phyloP scores from a whole-genome alignment of 35 echinoderm and acorn worm species.

The Ophioderma brevispina region DNA sequence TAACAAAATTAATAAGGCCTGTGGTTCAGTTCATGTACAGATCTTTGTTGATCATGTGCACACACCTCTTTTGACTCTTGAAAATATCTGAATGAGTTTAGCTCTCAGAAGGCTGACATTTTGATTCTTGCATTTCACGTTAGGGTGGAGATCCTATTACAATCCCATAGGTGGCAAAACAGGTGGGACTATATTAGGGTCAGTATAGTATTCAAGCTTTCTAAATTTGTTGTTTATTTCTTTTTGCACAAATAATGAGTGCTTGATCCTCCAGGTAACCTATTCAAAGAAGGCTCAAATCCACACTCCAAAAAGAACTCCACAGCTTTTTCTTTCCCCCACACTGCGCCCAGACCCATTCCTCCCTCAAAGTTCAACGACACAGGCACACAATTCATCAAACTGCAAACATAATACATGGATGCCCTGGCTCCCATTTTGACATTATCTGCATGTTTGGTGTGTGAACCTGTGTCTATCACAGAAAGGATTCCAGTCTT shows the following conservation, averaged over 20 bases:
- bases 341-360: conserved; percentile 60
- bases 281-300: not conserved
- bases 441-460: conserved; percentile 55
- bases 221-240: no score
- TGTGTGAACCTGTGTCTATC: conserved; percentile 42
- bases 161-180: no score
- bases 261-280: not conserved
- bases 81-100: no score
- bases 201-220: no score
- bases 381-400: conserved; percentile 79
- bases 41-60: no score
- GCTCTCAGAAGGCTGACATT: no score
- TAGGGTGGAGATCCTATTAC: no score
- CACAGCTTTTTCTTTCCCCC: conserved; percentile 69
- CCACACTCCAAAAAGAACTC: conserved; percentile 48
- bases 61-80: no score
- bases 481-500: conserved; percentile 39
- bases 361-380: conserved; percentile 62
- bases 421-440: not conserved
- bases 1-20: no score
- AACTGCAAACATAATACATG: conserved; percentile 54
- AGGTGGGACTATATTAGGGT: no score
- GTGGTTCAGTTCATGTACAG: no score
- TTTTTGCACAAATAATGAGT: not conserved
- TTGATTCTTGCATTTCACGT: no score